Evolutionary conservation across 2,888 invertebrate species (phyloP).

Genomic region (Athalia cordata): DNA sequence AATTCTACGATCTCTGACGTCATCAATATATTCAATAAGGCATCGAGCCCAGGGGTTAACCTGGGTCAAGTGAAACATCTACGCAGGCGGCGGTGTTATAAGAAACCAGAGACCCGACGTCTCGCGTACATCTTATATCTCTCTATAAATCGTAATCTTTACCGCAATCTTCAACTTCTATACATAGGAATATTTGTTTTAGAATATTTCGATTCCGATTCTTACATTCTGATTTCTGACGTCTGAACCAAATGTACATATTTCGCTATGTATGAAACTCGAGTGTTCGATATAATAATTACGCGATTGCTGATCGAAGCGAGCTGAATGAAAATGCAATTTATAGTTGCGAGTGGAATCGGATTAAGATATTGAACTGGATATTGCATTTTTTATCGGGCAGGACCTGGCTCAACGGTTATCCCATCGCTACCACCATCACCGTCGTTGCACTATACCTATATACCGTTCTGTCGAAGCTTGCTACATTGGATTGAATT

Average conservation of each 20-base stretch:
- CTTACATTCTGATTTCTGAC: not conserved
- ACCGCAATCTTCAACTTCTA: not conserved
- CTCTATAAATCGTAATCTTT: constrained; percentile 1
- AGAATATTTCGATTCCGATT: no score
- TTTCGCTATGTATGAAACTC: not conserved
- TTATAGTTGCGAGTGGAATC: constrained; percentile 60
- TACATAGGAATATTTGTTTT: no score
- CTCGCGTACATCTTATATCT: not conserved
- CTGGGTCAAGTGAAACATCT: constrained; percentile 62
- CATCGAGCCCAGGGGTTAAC: constrained; percentile 54
- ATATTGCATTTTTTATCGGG: constrained; percentile 71
- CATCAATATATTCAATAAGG: constrained; percentile 67
- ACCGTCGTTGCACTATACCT: not conserved
- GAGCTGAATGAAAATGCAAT: constrained; percentile 38
- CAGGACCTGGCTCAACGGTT: not conserved
- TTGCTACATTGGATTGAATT: constrained; percentile 70
- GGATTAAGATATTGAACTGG: constrained; percentile 71
- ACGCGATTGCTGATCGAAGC: constrained; percentile 13
- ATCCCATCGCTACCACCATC: constrained; percentile 13
- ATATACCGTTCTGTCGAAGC: constrained; percentile 11
- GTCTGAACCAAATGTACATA: not conserved
- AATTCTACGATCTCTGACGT: constrained; percentile 62
- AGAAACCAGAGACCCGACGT: not conserved
- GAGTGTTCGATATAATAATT: constrained; percentile 22
- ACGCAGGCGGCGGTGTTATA: constrained; percentile 39